phyloP scores from a whole-genome alignment of 1,140 invertebrate genomes.

The Drosophila parvula region DNA sequence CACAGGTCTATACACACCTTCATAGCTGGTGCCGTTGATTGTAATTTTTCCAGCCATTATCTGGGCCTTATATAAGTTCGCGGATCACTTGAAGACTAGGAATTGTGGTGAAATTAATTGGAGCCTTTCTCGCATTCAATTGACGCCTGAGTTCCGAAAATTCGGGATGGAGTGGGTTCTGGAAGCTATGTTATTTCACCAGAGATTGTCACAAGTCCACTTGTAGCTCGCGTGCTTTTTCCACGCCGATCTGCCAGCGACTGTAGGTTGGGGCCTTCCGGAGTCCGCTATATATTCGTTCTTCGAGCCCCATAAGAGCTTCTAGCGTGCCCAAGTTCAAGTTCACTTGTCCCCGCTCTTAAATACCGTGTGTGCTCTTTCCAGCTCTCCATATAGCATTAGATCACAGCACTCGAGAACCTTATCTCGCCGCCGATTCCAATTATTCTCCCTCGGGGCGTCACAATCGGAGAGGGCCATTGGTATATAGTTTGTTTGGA shows the following conservation, averaged over 20 bases:
- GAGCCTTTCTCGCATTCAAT: conserved; percentile 15
- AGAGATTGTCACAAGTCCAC: neutral
- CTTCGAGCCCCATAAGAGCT: conserved; percentile 1
- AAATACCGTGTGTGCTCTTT: conserved; percentile 3
- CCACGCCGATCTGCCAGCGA: conserved; percentile 26
- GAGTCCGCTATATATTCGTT: conserved; percentile 26
- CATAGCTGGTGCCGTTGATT: conserved; percentile 66
- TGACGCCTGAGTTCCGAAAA: neutral
- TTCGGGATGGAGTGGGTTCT: conserved; percentile 8
- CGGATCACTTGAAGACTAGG: conserved; percentile 27
- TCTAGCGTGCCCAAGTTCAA: conserved; percentile 23
- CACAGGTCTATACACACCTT: conserved; percentile 45
- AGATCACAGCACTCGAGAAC: conserved; percentile 12
- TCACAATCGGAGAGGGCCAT: neutral
- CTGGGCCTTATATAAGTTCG: conserved; percentile 50
- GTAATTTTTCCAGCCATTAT: conserved; percentile 57
- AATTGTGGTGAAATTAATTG: conserved; percentile 44
- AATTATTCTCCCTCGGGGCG: conserved; percentile 4
- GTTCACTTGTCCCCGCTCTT: conserved; percentile 28
- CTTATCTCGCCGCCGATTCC: conserved; percentile 1
- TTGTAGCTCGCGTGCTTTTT: conserved; percentile 8
- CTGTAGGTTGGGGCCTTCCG: conserved; percentile 10
- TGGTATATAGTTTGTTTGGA: conserved; percentile 4
- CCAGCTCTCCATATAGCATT: conserved; percentile 2
- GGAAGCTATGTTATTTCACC: conserved; percentile 42